phyloP scores from a whole-genome alignment of 2,888 invertebrate species.

The Ectropis crepuscularia region DNA sequence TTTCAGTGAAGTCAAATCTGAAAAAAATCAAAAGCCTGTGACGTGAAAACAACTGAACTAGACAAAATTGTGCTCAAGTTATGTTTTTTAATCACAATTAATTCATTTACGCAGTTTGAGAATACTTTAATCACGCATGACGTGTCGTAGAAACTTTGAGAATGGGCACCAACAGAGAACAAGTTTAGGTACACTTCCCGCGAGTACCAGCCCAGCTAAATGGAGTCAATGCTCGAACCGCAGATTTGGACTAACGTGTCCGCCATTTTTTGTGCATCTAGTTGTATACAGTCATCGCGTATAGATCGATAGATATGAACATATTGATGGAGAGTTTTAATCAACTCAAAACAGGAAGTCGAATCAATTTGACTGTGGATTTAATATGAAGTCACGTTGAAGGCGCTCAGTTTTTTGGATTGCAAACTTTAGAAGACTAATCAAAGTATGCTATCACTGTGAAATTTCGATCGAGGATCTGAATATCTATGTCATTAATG shows the following conservation, averaged over 20 bases:
- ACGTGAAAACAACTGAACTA: too few species aligned
- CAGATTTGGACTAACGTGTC: slow-evolving; percentile 66
- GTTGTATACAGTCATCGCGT: slow-evolving; percentile 23
- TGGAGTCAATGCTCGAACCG: slow-evolving; percentile 71
- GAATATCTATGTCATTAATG: too few species aligned
- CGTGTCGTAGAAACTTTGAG: slow-evolving; percentile 16
- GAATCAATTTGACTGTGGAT: slow-evolving; percentile 13
- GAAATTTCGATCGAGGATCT: too few species aligned
- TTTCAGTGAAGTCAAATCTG: too few species aligned
- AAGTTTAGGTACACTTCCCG: slow-evolving; percentile 60
- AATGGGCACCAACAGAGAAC: slow-evolving; percentile 65
- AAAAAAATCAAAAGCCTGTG: too few species aligned
- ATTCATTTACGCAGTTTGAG: neutral
- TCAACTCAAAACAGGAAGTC: slow-evolving; percentile 26
- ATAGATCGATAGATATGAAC: slow-evolving; percentile 17
- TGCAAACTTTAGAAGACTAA: neutral
- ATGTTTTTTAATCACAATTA: too few species aligned
- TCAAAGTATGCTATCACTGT: too few species aligned
- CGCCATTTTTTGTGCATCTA: slow-evolving; percentile 57
- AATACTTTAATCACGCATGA: neutral
- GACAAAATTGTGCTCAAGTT: too few species aligned
- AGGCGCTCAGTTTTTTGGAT: neutral
- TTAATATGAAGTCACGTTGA: neutral
- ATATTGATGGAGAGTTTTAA: slow-evolving; percentile 23
- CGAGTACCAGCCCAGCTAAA: slow-evolving; percentile 60